Percentiles rank a stretch among this genome's conserved stretches.
phyloP scores from a whole-genome alignment of 2,888 invertebrate genomes.

The Philopedon plagiatum region DNA sequence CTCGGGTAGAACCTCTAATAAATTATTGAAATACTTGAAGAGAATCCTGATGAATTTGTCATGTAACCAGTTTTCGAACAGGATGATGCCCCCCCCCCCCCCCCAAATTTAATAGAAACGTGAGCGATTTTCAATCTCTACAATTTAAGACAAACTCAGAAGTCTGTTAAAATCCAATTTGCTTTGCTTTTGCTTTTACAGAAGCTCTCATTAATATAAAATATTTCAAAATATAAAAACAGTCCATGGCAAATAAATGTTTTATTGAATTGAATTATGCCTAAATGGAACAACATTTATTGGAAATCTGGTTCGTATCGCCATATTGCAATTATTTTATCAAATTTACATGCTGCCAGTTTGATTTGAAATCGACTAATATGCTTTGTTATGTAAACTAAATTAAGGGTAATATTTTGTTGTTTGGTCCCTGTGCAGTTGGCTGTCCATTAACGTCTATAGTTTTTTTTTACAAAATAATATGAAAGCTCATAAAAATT shows the following conservation, averaged over 20 bases:
- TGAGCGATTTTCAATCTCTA: too few relatives aligned
- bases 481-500: too few relatives aligned
- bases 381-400: conserved; percentile 39
- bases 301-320: conserved; percentile 42
- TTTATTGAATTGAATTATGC: conserved; percentile 44
- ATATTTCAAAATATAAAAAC: conserved; percentile 19
- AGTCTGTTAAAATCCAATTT: too few relatives aligned
- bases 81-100: too few relatives aligned
- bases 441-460: conserved; percentile 24
- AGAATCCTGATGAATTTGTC: too few relatives aligned
- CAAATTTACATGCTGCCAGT: conserved; percentile 48
- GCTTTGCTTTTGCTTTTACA: background rate
- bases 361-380: conserved; percentile 41
- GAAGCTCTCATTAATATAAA: background rate
- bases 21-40: too few relatives aligned
- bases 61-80: too few relatives aligned
- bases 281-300: conserved; percentile 39
- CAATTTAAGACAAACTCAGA: too few relatives aligned
- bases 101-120: too few relatives aligned
- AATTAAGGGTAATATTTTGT: conserved; percentile 43
- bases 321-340: conserved; percentile 46
- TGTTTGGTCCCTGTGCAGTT: conserved; percentile 35
- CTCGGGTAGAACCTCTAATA: too few relatives aligned
- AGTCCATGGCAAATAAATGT: conserved; percentile 42
- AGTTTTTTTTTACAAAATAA: too few relatives aligned